These are phyloP conservation scores for Dufourea novaeangliae DNA, from an alignment of 1,140 invertebrate genomes.

Conservation along the genomic window DNA sequence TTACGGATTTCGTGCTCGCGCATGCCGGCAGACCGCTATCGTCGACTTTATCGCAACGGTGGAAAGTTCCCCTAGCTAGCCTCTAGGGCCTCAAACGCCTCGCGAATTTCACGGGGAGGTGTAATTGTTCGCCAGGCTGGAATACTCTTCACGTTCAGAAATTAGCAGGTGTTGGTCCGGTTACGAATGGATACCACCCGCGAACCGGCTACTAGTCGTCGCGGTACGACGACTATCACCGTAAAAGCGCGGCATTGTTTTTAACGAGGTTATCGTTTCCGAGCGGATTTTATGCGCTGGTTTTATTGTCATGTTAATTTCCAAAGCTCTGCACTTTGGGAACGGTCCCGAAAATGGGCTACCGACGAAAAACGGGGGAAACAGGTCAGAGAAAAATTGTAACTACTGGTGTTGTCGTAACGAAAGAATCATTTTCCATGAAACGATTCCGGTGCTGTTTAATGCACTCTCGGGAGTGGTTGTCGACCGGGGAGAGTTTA, in stretches of 20 bases:
- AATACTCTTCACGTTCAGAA: slow-evolving; percentile 13
- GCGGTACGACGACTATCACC: too few relatives aligned
- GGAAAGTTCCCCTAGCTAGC: slow-evolving; percentile 49
- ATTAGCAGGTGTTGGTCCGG: slow-evolving; percentile 46
- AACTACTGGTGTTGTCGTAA: background rate
- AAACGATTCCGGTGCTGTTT: background rate
- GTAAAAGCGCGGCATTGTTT: slow-evolving; percentile 3
- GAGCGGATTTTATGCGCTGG: slow-evolving; percentile 3
- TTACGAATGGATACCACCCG: slow-evolving; percentile 15
- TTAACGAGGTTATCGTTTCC: slow-evolving; percentile 19
- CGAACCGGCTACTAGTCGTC: too few relatives aligned
- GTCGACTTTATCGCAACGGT: slow-evolving; percentile 38
- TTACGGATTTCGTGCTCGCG: background rate
- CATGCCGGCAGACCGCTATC: slow-evolving; percentile 40
- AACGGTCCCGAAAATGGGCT: slow-evolving; percentile 15
- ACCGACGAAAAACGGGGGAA: slow-evolving; percentile 23
- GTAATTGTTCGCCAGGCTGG: slow-evolving; percentile 57
- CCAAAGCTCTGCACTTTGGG: slow-evolving; percentile 12
- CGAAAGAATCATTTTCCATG: background rate
- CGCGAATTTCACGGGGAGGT: slow-evolving; percentile 10
- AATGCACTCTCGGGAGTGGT: background rate
- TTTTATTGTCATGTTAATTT: slow-evolving; percentile 47
- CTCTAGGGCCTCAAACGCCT: background rate
- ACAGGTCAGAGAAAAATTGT: slow-evolving; percentile 13
- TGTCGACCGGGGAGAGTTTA: background rate